Evolutionary conservation across 2,888 invertebrate species (phyloP), one percentile per base, ranked within the genome.

Genomic region (Linnaemya vulpina): DNA sequence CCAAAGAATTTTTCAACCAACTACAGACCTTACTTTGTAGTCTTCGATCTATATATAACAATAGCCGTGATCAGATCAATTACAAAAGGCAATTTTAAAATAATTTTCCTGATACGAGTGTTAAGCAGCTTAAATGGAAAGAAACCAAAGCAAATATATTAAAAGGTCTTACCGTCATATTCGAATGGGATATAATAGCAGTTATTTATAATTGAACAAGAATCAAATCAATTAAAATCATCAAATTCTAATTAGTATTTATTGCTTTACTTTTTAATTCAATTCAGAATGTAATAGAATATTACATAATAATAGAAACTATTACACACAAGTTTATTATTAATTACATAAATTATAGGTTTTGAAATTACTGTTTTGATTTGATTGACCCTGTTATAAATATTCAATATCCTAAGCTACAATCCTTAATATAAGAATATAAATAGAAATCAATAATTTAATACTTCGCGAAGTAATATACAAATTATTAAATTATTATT

Each of bases 391-490:
- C 71, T 65, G 65, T 63, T 35, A 5, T 65, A 8, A 17, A 35
- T 38, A 55, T 77, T 60, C 7, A 74, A 67, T 80, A 79, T 80
- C 51, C 55, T 65, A 55, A 38, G 71, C 53, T 55, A 30, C 9
- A n/a, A 55, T 10, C 35, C 13, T 53, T 53, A 30, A 20, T n/a
- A 53, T 60, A 15, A 38, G 58, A 49, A 60, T 58, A 35, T 9
- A 30, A 40, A 17, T 62, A 22, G 1, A 43, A 30, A 55, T 46
- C 55, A 1, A 40, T 20, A n/a, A 5, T 40, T 51, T 49, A 25
- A 38, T 58, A 3, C 35, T 46, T 74, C 38, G 25, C 11, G 13
- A 55, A n/a, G n/a, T 3, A 22, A 46, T 46, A 35, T 40, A 9
- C 10, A n/a, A n/a, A n/a, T n/a, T n/a, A n/a, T n/a, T n/a, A n/a